Conservation (phyloP, 1,140 invertebrate species). For the Drosophila kikkawai region DNA sequence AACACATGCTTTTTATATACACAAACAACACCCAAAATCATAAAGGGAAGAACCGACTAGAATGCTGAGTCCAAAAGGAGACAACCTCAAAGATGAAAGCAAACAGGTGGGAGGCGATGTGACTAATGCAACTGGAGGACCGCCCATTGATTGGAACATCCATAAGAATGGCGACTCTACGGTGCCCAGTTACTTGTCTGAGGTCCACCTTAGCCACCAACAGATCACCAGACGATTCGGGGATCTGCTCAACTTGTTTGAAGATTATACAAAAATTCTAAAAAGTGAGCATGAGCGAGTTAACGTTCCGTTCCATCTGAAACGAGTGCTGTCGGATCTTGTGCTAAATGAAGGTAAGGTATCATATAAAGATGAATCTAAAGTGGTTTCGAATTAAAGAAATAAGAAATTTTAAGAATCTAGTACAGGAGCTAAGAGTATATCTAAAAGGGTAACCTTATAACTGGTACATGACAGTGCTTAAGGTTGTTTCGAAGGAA, state of each 20-base stretch:
- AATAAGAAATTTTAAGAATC: background rate
- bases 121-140: background rate
- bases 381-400: too few species aligned
- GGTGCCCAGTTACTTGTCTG: conserved; percentile 35
- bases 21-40: conserved; percentile 11
- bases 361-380: background rate
- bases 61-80: conserved; percentile 8
- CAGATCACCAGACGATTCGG: conserved; percentile 57
- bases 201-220: conserved; percentile 55
- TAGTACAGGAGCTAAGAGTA: background rate
- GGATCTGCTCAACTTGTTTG: conserved; percentile 60
- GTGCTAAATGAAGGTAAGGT: conserved; percentile 18
- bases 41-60: background rate
- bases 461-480: background rate
- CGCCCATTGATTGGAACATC: conserved; percentile 46
- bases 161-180: background rate
- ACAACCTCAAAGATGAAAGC: conserved; percentile 1
- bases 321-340: conserved; percentile 39
- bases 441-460: background rate
- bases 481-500: background rate
- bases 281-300: conserved; percentile 22
- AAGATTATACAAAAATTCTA: conserved; percentile 52
- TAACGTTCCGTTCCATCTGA: conserved; percentile 14
- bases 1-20: conserved; percentile 24
- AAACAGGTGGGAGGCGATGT: background rate